phyloP scores from a whole-genome alignment of 37 sponge, comb jelly and placozoan genomes.

The Ephydatia muelleri region DNA sequence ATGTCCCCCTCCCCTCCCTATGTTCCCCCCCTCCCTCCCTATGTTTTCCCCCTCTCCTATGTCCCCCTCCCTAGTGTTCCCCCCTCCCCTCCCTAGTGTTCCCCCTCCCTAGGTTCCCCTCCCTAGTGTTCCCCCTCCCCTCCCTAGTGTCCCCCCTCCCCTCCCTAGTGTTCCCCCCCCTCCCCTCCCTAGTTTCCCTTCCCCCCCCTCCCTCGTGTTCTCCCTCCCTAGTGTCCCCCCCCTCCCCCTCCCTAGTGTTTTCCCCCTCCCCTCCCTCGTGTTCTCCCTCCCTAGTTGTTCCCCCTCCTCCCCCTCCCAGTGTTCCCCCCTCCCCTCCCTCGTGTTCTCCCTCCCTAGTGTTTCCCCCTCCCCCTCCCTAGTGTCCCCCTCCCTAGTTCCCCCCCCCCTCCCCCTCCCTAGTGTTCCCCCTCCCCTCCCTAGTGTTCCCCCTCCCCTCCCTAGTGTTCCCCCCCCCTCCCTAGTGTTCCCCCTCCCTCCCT shows the following conservation, averaged over 20 bases:
- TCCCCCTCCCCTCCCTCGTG: neutral
- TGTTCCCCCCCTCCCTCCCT: neutral
- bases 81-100: neutral
- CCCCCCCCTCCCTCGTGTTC: neutral
- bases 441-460: too few relatives aligned
- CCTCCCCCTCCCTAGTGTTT: neutral
- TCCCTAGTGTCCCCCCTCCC: neutral
- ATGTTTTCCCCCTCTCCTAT: constrained; percentile 10
- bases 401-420: neutral
- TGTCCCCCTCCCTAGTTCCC: constrained; percentile 9
- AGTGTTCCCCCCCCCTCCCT: constrained; percentile 16
- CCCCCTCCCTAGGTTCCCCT: neutral
- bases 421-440: constrained; percentile 16
- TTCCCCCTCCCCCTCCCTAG: neutral
- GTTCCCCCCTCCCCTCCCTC: neutral
- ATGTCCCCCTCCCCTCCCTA: neutral
- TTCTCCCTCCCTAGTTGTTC: constrained; percentile 12
- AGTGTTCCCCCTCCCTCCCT: too few relatives aligned
- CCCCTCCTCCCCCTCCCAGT: too few relatives aligned
- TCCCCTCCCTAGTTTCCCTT: too few relatives aligned
- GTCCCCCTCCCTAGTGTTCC: neutral
- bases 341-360: constrained; percentile 13
- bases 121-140: constrained; percentile 4
- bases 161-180: constrained; percentile 2
- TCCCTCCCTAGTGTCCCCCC: neutral